Evolutionary conservation across 2,888 invertebrate species (phyloP).

Genomic region (Temnothorax rugatulus): DNA sequence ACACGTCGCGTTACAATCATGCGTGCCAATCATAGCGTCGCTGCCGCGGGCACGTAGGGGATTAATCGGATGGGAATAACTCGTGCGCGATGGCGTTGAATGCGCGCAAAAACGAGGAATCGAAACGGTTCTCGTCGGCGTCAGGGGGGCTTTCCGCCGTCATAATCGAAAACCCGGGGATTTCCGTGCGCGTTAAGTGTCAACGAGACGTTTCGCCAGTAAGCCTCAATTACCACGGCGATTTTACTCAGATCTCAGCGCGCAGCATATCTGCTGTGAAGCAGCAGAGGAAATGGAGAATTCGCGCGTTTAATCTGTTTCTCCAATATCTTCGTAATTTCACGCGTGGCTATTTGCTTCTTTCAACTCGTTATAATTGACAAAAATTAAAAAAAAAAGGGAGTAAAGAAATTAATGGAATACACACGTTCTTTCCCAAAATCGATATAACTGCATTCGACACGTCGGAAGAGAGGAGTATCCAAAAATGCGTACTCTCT

Average conservation of each 20-base stretch:
- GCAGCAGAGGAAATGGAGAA: neutral
- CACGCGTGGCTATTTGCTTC: neutral
- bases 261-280: neutral
- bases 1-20: conserved; percentile 53
- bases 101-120: conserved; percentile 44
- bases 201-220: conserved; percentile 29
- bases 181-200: conserved; percentile 24
- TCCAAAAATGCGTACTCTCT: neutral
- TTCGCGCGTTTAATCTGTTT: neutral
- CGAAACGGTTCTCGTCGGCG: conserved; percentile 12
- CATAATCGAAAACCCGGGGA: conserved; percentile 22
- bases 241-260: conserved; percentile 1
- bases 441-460: neutral
- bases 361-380: neutral
- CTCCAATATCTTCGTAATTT: conserved; percentile 11
- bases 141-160: neutral
- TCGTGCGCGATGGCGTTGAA: conserved; percentile 41
- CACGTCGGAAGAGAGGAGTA: neutral
- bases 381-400: neutral
- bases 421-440: neutral
- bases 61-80: conserved; percentile 51
- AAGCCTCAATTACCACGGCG: conserved; percentile 30
- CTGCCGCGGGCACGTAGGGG: conserved; percentile 46
- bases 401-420: neutral
- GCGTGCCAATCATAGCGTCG: conserved; percentile 48